Percentiles rank a stretch among this genome's conserved stretches.
phyloP scores from a whole-genome alignment of 2,888 invertebrate species.

The Stramonita haemastoma region DNA sequence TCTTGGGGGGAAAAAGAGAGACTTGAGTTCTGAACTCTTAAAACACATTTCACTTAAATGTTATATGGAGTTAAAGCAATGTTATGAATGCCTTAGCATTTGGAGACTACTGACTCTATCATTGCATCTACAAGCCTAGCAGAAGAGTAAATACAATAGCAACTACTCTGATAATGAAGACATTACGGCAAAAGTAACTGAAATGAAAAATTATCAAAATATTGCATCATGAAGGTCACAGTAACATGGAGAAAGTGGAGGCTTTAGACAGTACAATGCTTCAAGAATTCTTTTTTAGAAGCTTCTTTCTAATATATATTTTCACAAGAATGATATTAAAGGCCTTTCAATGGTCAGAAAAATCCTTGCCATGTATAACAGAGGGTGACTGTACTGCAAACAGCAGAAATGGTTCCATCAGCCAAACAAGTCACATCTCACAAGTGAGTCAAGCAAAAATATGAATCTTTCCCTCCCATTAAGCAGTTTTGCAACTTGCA shows the following conservation, averaged over 20 bases:
- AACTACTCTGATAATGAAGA: background rate
- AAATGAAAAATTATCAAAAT: constrained; percentile 15
- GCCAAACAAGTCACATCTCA: constrained; percentile 32
- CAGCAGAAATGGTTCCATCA: background rate
- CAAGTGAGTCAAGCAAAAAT: constrained; percentile 11
- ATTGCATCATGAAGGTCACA: constrained; percentile 30
- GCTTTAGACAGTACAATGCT: background rate
- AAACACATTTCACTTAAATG: background rate
- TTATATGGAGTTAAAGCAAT: background rate
- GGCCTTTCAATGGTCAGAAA: too few relatives aligned
- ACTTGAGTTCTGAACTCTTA: background rate
- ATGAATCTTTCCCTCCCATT: background rate
- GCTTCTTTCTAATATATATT: background rate
- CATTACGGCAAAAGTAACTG: background rate
- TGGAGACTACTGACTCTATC: background rate
- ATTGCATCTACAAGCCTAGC: background rate
- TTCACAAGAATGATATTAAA: background rate
- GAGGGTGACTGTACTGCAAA: background rate
- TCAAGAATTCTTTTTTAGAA: background rate
- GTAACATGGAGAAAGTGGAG: constrained; percentile 32
- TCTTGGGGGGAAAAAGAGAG: background rate
- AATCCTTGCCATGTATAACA: background rate
- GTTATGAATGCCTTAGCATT: background rate
- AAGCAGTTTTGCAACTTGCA: constrained; percentile 14
- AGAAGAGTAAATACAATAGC: background rate